phyloP scores from a whole-genome alignment of 2,888 invertebrate genomes.

The Chironomus tentans region DNA sequence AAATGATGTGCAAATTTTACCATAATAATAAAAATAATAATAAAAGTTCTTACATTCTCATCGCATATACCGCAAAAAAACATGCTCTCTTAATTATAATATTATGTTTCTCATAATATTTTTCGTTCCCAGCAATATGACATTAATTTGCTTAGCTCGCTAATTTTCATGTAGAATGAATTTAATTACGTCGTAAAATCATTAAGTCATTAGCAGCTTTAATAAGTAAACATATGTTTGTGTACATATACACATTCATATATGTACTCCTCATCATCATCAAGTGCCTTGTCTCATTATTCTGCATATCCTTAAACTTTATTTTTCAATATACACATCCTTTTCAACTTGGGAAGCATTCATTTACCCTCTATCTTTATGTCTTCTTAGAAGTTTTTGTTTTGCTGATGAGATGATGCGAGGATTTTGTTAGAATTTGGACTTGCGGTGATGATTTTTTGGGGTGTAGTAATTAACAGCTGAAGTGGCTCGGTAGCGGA shows the following conservation, averaged over 20 bases:
- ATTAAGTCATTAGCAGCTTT: conserved; percentile 26
- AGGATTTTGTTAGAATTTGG: too few species aligned
- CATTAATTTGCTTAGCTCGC: conserved; percentile 11
- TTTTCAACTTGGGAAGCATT: too few species aligned
- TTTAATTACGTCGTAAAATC: conserved; percentile 23
- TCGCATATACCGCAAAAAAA: background rate
- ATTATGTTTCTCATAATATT: background rate
- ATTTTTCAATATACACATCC: too few species aligned
- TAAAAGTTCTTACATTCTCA: background rate
- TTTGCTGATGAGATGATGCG: too few species aligned
- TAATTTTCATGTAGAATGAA: conserved; percentile 12
- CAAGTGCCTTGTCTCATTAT: background rate
- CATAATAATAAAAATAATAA: background rate
- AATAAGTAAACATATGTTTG: conserved; percentile 8
- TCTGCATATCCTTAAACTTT: too few species aligned
- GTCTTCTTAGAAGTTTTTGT: too few species aligned
- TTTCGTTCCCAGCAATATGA: background rate
- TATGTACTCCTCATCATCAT: background rate
- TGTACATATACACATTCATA: background rate
- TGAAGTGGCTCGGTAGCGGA: too few species aligned
- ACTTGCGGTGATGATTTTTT: too few species aligned
- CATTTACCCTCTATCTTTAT: too few species aligned
- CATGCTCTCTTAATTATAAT: background rate
- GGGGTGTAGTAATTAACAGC: too few species aligned
- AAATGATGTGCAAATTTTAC: background rate